These are phyloP conservation scores for Taenaris catops DNA, from an alignment of 2,888 invertebrate species.

Conservation along the genomic window DNA sequence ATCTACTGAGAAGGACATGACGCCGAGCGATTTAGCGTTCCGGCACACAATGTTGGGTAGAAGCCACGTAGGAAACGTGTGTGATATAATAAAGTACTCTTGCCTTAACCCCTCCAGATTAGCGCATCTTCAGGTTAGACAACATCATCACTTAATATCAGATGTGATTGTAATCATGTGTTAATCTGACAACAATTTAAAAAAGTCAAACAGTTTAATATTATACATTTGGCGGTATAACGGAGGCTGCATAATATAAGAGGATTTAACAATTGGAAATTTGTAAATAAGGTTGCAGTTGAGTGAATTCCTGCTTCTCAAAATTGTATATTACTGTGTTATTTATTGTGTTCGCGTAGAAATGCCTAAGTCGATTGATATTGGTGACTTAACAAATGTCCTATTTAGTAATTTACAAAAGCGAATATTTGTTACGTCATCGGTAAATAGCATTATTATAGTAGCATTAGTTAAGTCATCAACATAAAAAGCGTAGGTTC, in stretches of 20 bases:
- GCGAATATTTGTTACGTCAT: constrained; percentile 4
- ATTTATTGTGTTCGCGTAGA: constrained; percentile 32
- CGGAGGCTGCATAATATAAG: constrained; percentile 31
- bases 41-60: no score
- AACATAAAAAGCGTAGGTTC: not conserved
- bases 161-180: no score
- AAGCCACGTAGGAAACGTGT: no score
- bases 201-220: no score
- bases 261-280: constrained; percentile 30
- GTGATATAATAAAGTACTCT: no score
- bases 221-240: not conserved
- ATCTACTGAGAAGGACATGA: no score
- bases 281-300: constrained; percentile 47
- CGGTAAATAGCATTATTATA: no score
- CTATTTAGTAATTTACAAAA: not conserved
- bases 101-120: no score
- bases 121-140: no score
- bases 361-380: constrained; percentile 6
- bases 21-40: no score
- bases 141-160: no score
- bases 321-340: constrained; percentile 45
- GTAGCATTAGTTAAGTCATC: not conserved
- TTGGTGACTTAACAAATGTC: not conserved
- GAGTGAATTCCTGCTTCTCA: constrained; percentile 39
- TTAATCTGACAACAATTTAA: no score